phyloP scores from a whole-genome alignment of 2,113 vertebrate genomes.

The Zosterops pallidus region DNA sequence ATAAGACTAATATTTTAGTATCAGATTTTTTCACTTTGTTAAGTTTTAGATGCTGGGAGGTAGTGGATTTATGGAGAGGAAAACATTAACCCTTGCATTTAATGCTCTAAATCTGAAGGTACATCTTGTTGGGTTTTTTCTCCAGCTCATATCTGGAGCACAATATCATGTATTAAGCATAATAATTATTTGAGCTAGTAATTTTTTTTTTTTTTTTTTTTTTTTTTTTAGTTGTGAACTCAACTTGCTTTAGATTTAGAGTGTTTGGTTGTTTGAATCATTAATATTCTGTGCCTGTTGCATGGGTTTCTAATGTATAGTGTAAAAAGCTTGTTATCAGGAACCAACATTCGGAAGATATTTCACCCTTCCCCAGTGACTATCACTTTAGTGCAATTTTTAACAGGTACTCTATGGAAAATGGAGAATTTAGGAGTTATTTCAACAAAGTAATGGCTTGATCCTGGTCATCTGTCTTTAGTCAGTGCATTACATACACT shows the following conservation, averaged over 20 bases:
- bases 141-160: not conserved
- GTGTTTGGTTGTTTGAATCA: not conserved
- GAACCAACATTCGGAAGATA: not conserved
- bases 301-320: not conserved
- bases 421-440: not conserved
- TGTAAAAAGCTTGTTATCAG: not conserved
- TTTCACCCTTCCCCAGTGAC: not conserved
- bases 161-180: not conserved
- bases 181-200: not conserved
- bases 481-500: not conserved
- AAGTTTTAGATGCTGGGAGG: not conserved
- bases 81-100: not conserved
- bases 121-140: not conserved
- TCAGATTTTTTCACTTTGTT: not conserved
- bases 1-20: not conserved
- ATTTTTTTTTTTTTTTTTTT: not conserved
- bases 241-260: not conserved
- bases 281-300: not conserved
- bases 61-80: not conserved
- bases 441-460: not conserved
- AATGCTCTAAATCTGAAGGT: not conserved
- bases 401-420: not conserved
- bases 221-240: not conserved
- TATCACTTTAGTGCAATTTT: not conserved
- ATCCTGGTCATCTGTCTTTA: not conserved